These are phyloP conservation scores for Stenchaetothrips biformis DNA, from an alignment of 2,888 invertebrate genomes.

Conservation along the genomic window DNA sequence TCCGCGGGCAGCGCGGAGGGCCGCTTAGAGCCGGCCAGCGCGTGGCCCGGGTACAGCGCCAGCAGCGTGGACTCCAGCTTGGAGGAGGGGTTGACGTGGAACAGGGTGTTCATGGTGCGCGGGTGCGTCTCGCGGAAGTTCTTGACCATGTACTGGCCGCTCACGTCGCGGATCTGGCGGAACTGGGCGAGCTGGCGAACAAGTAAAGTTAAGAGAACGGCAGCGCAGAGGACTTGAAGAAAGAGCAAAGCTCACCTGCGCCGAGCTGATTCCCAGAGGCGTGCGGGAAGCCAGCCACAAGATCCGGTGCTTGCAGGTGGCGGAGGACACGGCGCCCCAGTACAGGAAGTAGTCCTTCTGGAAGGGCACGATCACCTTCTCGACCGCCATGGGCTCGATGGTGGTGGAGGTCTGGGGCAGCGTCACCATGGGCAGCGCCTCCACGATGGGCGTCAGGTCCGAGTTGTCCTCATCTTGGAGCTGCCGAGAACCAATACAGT, in stretches of 20 bases:
- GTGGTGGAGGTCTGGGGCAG: conserved; percentile 1
- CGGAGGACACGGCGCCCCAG: conserved; percentile 9
- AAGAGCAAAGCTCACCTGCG: not conserved
- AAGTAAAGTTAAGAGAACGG: not conserved
- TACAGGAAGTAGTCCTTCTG: conserved; percentile 16
- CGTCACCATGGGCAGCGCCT: conserved; percentile 1
- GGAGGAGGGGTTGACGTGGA: conserved; percentile 16
- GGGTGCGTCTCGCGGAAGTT: conserved; percentile 19
- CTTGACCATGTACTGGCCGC: conserved; percentile 7
- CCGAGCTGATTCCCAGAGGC: not conserved
- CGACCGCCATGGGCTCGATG: conserved; percentile 1
- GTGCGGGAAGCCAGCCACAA: not conserved
- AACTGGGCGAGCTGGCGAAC: conserved; percentile 1
- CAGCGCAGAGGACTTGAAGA: not conserved
- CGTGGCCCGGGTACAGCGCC: not conserved
- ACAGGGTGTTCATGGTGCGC: not conserved
- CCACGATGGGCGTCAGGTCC: conserved; percentile 7
- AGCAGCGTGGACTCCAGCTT: conserved; percentile 7
- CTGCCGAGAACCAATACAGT: not conserved
- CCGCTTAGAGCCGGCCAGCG: not conserved
- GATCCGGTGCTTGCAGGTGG: conserved; percentile 19
- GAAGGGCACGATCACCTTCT: conserved; percentile 18
- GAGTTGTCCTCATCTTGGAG: not conserved
- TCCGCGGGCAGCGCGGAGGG: not conserved
- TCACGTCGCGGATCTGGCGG: conserved; percentile 9